phyloP scores from a whole-genome alignment of 2,888 invertebrate genomes.

The Toxonevra muliebris region DNA sequence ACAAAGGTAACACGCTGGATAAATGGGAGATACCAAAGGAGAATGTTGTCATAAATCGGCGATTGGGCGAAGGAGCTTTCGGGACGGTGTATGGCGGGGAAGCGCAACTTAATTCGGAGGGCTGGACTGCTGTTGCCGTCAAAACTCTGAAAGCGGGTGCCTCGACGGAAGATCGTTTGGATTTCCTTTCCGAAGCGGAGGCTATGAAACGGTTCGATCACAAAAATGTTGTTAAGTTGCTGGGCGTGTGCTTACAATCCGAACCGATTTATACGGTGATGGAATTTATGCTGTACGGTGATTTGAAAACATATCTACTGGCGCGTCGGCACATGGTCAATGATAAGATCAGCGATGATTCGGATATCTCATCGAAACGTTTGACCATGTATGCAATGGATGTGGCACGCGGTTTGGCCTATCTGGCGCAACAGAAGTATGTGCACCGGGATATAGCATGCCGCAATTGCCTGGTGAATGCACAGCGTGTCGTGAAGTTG shows the following conservation, averaged over 20 bases:
- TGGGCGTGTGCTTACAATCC: slow-evolving; percentile 86
- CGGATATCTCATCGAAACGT: slow-evolving; percentile 79
- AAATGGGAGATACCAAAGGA: slow-evolving; percentile 90
- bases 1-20: slow-evolving; percentile 71
- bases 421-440: slow-evolving; percentile 84
- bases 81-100: slow-evolving; percentile 90
- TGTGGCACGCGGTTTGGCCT: slow-evolving; percentile 84
- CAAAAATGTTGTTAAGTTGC: slow-evolving; percentile 83
- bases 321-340: slow-evolving; percentile 85
- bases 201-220: slow-evolving; percentile 94
- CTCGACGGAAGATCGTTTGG: slow-evolving; percentile 84
- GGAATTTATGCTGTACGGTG: slow-evolving; percentile 95
- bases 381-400: slow-evolving; percentile 89
- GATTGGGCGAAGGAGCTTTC: slow-evolving; percentile 89
- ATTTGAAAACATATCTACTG: slow-evolving; percentile 87
- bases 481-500: slow-evolving; percentile 76
- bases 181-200: slow-evolving; percentile 92
- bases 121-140: slow-evolving; percentile 87
- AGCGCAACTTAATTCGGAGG: slow-evolving; percentile 71
- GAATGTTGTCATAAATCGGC: slow-evolving; percentile 84
- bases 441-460: slow-evolving; percentile 88
- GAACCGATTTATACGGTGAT: slow-evolving; percentile 91
- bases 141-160: slow-evolving; percentile 89
- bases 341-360: slow-evolving; percentile 71
- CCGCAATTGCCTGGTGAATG: slow-evolving; percentile 83